Evolutionary conservation across 2,797 vertebrate genomes (phyloP).

Genomic region (Brotula barbata): DNA sequence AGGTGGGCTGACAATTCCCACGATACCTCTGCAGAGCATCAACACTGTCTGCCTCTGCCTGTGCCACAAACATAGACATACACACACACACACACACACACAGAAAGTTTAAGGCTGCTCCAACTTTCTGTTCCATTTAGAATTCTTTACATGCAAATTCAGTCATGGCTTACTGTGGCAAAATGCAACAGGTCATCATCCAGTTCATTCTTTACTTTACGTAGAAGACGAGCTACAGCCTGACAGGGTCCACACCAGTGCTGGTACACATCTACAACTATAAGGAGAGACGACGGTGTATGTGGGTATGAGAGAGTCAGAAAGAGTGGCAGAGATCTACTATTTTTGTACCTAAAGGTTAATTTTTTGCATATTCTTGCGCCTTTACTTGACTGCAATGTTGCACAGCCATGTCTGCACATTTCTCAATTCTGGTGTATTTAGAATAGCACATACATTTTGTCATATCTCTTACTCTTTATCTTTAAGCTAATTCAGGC

Average conservation of each 20-base stretch:
- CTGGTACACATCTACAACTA: constrained; percentile 93
- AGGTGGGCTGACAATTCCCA: constrained; percentile 91
- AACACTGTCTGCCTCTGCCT: constrained; percentile 91
- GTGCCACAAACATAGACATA: constrained; percentile 28
- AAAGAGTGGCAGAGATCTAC: not conserved
- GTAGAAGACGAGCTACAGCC: constrained; percentile 87
- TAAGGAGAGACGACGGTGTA: too few species aligned
- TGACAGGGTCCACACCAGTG: constrained; percentile 95
- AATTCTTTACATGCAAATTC: not conserved
- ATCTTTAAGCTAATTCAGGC: too few species aligned
- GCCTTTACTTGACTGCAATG: too few species aligned
- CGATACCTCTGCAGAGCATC: constrained; percentile 86
- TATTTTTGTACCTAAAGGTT: too few species aligned
- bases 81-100: constrained; percentile 19
- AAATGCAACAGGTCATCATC: constrained; percentile 88
- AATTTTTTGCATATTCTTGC: too few species aligned
- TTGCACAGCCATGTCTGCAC: too few species aligned
- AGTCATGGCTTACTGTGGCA: constrained; percentile 82
- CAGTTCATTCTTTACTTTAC: constrained; percentile 90
- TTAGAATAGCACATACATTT: too few species aligned
- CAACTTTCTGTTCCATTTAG: not conserved
- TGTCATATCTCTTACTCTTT: too few species aligned
- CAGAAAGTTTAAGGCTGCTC: not conserved
- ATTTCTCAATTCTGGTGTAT: too few species aligned
- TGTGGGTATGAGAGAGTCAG: not conserved